phyloP scores from a whole-genome alignment of 2,888 invertebrate species.

The Bursaphelenchus okinawaensis region DNA sequence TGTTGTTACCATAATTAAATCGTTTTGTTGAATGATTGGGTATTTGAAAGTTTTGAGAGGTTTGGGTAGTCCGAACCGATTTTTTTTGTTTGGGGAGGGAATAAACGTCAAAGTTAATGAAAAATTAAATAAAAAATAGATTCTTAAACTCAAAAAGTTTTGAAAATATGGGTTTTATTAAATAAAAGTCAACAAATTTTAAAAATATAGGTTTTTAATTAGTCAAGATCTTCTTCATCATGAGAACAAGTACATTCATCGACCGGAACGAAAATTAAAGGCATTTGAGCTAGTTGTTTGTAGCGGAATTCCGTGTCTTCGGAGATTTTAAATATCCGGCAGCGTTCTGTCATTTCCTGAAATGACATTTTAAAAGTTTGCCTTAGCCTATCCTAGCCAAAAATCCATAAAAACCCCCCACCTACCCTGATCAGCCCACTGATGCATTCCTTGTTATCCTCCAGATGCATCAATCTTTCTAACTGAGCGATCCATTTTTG shows the following conservation, averaged over 20 bases:
- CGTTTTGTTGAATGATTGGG: too few species aligned
- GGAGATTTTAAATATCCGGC: conserved; percentile 4
- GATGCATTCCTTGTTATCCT: conserved; percentile 5
- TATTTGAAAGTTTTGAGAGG: too few species aligned
- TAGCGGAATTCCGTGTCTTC: conserved; percentile 3
- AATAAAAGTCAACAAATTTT: too few species aligned
- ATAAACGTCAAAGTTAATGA: too few species aligned
- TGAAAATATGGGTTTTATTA: too few species aligned
- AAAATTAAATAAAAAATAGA: too few species aligned
- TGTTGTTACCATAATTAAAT: too few species aligned
- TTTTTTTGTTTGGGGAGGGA: too few species aligned
- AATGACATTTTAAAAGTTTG: not conserved
- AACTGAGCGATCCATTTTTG: conserved; percentile 15
- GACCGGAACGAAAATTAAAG: conserved; percentile 9
- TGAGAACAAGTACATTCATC: not conserved
- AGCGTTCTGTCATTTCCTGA: conserved; percentile 8
- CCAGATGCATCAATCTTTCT: not conserved
- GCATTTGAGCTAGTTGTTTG: not conserved
- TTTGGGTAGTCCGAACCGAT: too few species aligned
- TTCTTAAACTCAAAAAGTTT: too few species aligned
- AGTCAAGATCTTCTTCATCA: not conserved
- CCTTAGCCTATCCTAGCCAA: not conserved
- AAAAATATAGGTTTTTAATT: too few species aligned
- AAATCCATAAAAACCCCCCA: not conserved
- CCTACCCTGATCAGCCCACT: not conserved